These are phyloP conservation scores for Eupsittula cactorum DNA, from an alignment of 2,113 vertebrate genomes.

Conservation along the genomic window DNA sequence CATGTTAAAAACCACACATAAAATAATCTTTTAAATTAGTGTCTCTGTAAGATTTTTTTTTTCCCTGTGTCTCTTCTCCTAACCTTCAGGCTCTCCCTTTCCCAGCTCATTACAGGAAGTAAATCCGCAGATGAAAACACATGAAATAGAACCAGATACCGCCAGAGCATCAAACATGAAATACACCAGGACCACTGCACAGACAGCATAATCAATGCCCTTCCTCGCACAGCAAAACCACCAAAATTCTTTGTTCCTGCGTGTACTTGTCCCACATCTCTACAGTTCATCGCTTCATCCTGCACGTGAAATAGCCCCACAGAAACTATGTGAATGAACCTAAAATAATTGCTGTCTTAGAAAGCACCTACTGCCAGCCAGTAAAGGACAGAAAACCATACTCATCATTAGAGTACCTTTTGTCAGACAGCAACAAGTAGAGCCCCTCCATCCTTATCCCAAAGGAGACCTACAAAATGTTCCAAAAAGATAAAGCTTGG, in stretches of 20 bases:
- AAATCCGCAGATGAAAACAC: conserved; percentile 19
- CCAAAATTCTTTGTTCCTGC: background rate
- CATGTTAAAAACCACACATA: background rate
- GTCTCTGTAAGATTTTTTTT: background rate
- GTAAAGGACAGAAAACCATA: background rate
- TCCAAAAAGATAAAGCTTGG: background rate
- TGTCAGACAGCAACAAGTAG: background rate
- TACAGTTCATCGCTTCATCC: background rate
- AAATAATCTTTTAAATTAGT: conserved; percentile 16
- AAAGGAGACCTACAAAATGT: background rate
- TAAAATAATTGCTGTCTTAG: background rate
- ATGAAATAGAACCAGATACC: conserved; percentile 16
- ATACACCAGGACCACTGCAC: accelerated
- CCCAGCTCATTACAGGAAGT: conserved; percentile 25
- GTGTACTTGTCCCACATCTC: background rate
- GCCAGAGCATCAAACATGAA: conserved; percentile 28
- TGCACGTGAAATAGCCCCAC: background rate
- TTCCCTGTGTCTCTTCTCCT: background rate
- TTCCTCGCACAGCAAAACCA: background rate
- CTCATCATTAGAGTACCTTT: background rate
- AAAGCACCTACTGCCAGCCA: background rate
- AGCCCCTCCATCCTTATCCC: background rate
- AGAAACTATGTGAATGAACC: background rate
- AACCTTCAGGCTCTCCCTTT: conserved; percentile 34
- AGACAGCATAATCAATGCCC: conserved; percentile 21